Evolutionary conservation across 1,140 invertebrate species (phyloP), one percentile per base, ranked within the genome.

Genomic region (Apis florea): DNA sequence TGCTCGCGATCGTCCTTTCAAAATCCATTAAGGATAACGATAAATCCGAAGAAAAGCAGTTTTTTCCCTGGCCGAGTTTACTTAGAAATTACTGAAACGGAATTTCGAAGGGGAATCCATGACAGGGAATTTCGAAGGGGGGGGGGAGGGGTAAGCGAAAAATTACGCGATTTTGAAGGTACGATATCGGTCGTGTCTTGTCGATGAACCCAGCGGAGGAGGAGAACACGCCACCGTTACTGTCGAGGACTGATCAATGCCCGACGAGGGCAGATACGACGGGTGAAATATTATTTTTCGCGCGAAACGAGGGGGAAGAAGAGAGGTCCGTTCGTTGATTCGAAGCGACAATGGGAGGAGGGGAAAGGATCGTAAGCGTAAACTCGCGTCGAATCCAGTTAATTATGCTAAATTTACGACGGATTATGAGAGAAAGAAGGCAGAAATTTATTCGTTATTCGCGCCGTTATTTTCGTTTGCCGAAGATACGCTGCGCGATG

Each of bases 261-360:
- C 59, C 72, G 67, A 59, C 59, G 24, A 69, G 61, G 68, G 61
- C 72, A 85, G 72, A 85, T 69, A 82, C n/a, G 79, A 64, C 63
- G 64, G 56, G 69, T 85, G 69, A 85, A 85, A 85, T 85, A 85
- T 85, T 85, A 85, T 85, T 82, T 82, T 81, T 49, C 54, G 49
- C 26, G 40, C 40, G 68, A 47, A 19, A 51, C 4, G 51, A 11
- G 17, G 40, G 6, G 31, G 49, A 68, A n/a, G 8, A 26, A 19
- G 47, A 47, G 6, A 49, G 19, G 21, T 0, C 10, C 19, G 66
- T n/a, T 3, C n/a, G 13, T 61, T n/a, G n/a, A n/a, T n/a, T 24
- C 31, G 40, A 10, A 15, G 5, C 26, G 70, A 17, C 31, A 13
- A 59, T 49, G 68, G 79, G 31, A 2, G 31, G 31, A 6, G 31